phyloP scores from a whole-genome alignment of 2,888 invertebrate species.

The Heliconius charithonia region DNA sequence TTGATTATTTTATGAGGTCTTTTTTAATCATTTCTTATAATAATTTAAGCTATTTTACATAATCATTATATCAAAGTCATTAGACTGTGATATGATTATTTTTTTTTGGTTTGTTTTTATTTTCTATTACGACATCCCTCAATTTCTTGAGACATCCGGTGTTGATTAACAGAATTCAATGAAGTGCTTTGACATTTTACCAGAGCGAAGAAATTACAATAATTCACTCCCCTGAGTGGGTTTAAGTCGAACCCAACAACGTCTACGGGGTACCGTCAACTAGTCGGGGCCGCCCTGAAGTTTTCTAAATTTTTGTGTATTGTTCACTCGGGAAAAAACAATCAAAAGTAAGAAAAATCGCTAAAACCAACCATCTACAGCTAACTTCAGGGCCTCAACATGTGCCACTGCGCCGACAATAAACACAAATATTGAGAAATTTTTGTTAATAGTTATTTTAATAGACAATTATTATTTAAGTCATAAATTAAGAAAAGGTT shows the following conservation, averaged over 20 bases:
- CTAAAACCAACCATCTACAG: no score
- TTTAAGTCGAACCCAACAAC: background rate
- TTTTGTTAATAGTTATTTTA: background rate
- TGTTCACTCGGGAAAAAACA: no score
- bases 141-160: no score
- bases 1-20: background rate
- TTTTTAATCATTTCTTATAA: background rate
- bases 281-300: no score
- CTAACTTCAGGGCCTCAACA: no score
- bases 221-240: background rate
- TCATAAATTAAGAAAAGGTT: background rate
- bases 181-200: background rate
- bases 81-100: background rate
- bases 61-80: no score
- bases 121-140: no score
- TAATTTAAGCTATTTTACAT: background rate
- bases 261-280: no score
- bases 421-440: background rate
- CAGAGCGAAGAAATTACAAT: background rate
- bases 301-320: no score
- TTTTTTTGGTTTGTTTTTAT: background rate
- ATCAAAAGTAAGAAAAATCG: no score
- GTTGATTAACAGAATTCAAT: background rate
- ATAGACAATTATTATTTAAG: background rate
- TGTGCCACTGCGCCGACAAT: no score